Base-by-base conservation (phyloP, 2,888 invertebrate species). In the Dysmachus trigonus region DNA sequence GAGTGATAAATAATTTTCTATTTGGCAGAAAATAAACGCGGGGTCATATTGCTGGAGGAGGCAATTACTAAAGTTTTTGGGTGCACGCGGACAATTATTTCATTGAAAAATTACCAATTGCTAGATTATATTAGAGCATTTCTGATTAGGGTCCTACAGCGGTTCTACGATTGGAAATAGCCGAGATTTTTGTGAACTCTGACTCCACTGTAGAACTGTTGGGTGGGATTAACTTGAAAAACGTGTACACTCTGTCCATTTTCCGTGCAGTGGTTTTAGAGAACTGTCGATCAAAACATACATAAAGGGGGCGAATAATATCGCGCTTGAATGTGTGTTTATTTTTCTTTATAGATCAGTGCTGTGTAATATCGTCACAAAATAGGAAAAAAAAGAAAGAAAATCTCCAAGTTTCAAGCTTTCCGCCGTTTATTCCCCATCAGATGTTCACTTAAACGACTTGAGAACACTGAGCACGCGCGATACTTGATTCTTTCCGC, bases 391-490 rank as follows among this genome's bases (percentile, higher is more conserved):
- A 77, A 38, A 77, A 77, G n/a, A 8, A 73, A 18, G 13, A 79
- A 79, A 79, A 47, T 30, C 51, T 41, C 38, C 30, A 79, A 79
- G 79, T 79, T 79, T 51, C 79, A 47, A 79, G 79, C 79, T 79
- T 79, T 79, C 47, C 79, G 33, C 79, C 30, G 79, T 79, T 79
- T 79, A 22, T 51, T 79, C 79, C 41, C 41, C 47, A 15, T 51
- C 79, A 79, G 79, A 79, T 51, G 79, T 30, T 79, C 47, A 79
- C 47, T 51, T 79, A 79, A 41, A 22, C 51, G 79, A 79, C 79
- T 79, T 51, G 41, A 79, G 79, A 51, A 79, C 47, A 51, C 51
- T 79, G 82, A 82, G 71, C 82, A 71, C 82, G 71, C 82, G 82
- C 82, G 82, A 35, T 62, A 62, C 30, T 41, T 62, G 18, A 5